These are phyloP conservation scores for Meiosimyza decipiens DNA, from an alignment of 2,888 invertebrate genomes.

Conservation along the genomic window DNA sequence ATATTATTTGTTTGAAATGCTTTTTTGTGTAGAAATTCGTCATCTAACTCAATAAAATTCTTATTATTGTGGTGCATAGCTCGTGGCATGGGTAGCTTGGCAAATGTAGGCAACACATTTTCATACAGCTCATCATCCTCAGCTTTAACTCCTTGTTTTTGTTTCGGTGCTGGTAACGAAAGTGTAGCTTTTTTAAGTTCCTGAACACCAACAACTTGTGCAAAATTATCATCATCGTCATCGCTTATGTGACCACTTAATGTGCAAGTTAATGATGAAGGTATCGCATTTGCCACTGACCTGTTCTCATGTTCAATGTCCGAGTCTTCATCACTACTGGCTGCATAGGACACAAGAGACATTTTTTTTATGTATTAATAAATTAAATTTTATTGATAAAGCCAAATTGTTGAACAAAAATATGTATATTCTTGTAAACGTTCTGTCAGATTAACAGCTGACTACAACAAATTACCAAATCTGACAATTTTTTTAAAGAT, in stretches of 20 bases:
- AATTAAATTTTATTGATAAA: too few relatives aligned
- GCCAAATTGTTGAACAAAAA: too few relatives aligned
- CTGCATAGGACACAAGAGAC: slow-evolving; percentile 75
- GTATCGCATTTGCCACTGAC: neutral
- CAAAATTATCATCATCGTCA: slow-evolving; percentile 56
- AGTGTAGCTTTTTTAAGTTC: slow-evolving; percentile 45
- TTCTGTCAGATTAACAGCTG: neutral
- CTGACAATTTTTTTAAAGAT: too few relatives aligned
- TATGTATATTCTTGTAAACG: neutral
- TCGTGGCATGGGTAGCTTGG: slow-evolving; percentile 62
- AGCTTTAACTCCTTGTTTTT: neutral
- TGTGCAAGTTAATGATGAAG: neutral
- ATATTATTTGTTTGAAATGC: slow-evolving; percentile 57
- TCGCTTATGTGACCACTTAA: slow-evolving; percentile 57
- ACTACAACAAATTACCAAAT: too few relatives aligned
- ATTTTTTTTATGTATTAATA: slow-evolving; percentile 56
- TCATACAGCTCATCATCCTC: slow-evolving; percentile 37
- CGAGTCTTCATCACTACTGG: slow-evolving; percentile 67
- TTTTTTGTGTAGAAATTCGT: slow-evolving; percentile 74
- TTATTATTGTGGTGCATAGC: neutral
- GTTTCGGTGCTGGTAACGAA: slow-evolving; percentile 59
- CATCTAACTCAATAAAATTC: slow-evolving; percentile 70
- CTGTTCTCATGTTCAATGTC: slow-evolving; percentile 52
- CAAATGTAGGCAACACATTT: slow-evolving; percentile 51
- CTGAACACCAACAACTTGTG: slow-evolving; percentile 44